These are phyloP conservation scores for Leucania comma DNA, from an alignment of 2,888 invertebrate species.

Conservation along the genomic window DNA sequence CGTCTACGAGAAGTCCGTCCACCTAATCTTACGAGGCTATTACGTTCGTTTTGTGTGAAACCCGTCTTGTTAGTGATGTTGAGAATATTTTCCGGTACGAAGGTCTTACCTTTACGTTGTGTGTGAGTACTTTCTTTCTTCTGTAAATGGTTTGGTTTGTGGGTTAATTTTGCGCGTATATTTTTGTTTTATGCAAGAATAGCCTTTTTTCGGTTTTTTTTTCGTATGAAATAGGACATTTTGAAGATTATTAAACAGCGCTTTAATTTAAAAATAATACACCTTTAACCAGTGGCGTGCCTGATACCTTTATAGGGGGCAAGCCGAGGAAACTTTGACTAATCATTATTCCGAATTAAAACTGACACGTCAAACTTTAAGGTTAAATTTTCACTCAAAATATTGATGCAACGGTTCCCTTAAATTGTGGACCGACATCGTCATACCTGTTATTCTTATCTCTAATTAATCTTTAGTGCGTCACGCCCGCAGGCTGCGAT, in stretches of 20 bases:
- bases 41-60: slow-evolving; percentile 29
- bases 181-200: neutral
- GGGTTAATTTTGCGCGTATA: neutral
- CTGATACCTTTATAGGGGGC: too few species aligned
- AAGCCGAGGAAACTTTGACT: too few species aligned
- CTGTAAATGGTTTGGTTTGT: slow-evolving; percentile 4
- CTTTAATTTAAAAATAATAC: too few species aligned
- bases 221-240: neutral
- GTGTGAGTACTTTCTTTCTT: neutral
- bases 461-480: slow-evolving; percentile 51
- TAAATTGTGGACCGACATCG: neutral
- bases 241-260: too few species aligned
- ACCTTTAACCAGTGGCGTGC: neutral
- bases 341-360: too few species aligned
- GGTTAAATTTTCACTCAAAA: slow-evolving; percentile 10
- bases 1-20: slow-evolving; percentile 48
- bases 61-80: slow-evolving; percentile 28
- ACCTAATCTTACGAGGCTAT: slow-evolving; percentile 39
- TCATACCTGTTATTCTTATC: slow-evolving; percentile 45
- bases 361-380: neutral
- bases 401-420: neutral
- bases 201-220: neutral
- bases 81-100: slow-evolving; percentile 13
- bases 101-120: slow-evolving; percentile 4
- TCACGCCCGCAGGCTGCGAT: slow-evolving; percentile 11